These are phyloP conservation scores for Bos javanicus DNA, from an alignment of 2,113 vertebrate species.

Conservation along the genomic window DNA sequence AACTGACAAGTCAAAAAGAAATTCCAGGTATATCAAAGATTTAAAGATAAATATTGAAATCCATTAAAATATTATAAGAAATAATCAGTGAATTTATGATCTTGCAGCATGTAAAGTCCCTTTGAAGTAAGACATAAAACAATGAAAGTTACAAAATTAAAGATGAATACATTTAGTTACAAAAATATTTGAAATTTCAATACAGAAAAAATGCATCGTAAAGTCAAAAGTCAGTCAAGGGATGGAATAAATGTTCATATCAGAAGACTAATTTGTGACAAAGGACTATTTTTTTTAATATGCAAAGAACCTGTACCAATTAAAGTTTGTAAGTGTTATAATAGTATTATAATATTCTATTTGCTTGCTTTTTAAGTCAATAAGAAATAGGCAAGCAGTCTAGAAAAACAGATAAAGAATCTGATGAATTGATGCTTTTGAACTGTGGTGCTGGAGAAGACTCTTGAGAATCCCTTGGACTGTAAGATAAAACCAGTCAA, in stretches of 20 bases:
- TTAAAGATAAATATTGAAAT: slow-evolving; percentile 20
- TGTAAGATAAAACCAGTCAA: neutral
- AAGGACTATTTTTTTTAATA: neutral
- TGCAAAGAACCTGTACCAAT: neutral
- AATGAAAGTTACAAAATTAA: neutral
- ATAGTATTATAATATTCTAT: neutral
- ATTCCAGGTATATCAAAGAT: slow-evolving; percentile 5
- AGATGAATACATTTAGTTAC: neutral
- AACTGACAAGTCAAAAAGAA: neutral
- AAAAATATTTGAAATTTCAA: neutral
- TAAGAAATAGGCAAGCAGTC: neutral
- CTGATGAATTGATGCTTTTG: neutral
- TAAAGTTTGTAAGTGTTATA: neutral
- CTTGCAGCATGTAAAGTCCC: neutral
- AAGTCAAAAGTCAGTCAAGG: neutral
- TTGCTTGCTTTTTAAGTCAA: neutral
- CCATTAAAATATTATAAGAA: neutral
- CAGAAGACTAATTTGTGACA: neutral
- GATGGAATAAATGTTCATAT: neutral
- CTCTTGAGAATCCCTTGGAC: neutral
- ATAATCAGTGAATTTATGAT: neutral
- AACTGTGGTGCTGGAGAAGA: neutral
- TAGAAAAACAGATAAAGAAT: neutral
- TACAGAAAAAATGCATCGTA: neutral
- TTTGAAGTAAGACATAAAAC: slow-evolving; percentile 15